Base-by-base conservation (phyloP, 2,797 vertebrate species). In the Columba guinea region DNA sequence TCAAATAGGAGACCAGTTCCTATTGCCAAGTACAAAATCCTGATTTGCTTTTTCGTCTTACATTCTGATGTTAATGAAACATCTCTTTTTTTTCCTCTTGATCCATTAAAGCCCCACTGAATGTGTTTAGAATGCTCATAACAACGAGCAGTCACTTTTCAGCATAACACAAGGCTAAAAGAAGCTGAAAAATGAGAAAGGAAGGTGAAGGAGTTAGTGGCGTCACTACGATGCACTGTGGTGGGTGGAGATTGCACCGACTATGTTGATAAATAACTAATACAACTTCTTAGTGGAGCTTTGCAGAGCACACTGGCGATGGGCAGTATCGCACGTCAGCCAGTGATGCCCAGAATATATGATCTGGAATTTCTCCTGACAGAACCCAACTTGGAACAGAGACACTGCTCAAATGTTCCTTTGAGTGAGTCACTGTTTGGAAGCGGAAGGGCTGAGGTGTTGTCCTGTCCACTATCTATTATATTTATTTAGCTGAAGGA, bases 321-420 rank as follows among this genome's bases (percentile, higher is more conserved):
- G 27, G 35, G 37, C 2, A 27, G 26, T 41, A 17, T 30, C 56
- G 27, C 37, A 14, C 20, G 4, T 11, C 39, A 5, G 2, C 28
- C 74, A 24, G 0, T 5, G 24, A 28, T 12, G 32, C 44, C 68
- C 53, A 2, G 4, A 21, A 22, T 2, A 16, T 17, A 6, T 13
- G 14, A 2, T 9, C 69, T 17, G 1, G 14, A 56, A 4, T 41
- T 32, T 23, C n/a, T 37, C 0, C 19, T 22, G 16, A 4, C 76
- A 55, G 56, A 73, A 21, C 24, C 46, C 39, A 21, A 3, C 60
- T n/a, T 46, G 1, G 32, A 32, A 28, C 60, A 37, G 49, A 52
- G 8, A 17, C n/a, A 4, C 53, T 51, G 22, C 17, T 39, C 28
- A 35, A 26, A 49, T 35, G 39, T 28, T 30, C 64, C 14, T 15